Evolutionary conservation across 2,113 vertebrate species (phyloP), one percentile per base, ranked within the genome.

Genomic region (Coptodon rendalli): DNA sequence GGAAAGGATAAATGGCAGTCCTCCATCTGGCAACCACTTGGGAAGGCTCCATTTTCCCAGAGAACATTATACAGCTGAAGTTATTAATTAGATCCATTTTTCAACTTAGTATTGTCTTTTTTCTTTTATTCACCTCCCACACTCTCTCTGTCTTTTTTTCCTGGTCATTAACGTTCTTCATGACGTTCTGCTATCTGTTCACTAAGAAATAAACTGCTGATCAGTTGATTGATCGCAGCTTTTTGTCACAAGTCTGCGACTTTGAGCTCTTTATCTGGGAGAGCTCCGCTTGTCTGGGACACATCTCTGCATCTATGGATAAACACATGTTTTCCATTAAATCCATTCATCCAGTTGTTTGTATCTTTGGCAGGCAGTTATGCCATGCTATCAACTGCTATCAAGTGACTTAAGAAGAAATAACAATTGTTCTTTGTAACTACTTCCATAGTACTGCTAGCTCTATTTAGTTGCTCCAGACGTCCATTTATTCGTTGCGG

Each of bases 41-140:
- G 50, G 78, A 54, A 43, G 80, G 50, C 85, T 78, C 78, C 13
- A 81, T 86, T 89, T 93, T 90, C 90, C 89, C 90, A 90, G 81
- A 76, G 83, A 92, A 94, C 93, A 89, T 80, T 6, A 92, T 89
- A 92, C 94, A 94, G 89, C 88, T 80, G 45, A 73, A 66, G 73
- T 93, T 93, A 94, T 96, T 94, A 94, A 96, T 95, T 90, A 93
- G 89, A 94, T 94, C 93, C 93, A 95, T 96, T 95, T 94, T 93
- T 95, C 95, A 93, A 87, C 85, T 85, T 82, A 92, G 79, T 86
- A 91, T 89, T 89, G 90, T 92, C 43, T 87, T 76, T 89, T 85
- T 27, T 76, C 45, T 85, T 87, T 87, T 78, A 56, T 89, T 89
- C 87, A 89, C 82, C 81, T 85, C 71, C 88, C 68, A 57, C 81